Conservation (phyloP, 1,140 invertebrate species). For the Rhopalosiphum padi region DNA sequence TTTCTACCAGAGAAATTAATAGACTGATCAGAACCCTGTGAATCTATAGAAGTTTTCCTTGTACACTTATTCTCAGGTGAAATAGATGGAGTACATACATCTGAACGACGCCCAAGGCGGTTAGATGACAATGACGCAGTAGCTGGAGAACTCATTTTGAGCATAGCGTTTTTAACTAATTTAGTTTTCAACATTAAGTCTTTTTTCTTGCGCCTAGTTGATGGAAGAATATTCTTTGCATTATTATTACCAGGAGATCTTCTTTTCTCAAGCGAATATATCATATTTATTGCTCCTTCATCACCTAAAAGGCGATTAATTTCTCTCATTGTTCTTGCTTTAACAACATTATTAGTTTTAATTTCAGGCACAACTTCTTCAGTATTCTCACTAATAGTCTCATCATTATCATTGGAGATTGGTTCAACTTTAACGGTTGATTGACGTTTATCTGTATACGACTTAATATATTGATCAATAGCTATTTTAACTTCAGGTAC, state of each 20-base stretch:
- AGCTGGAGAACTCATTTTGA: constrained; percentile 63
- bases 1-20: constrained; percentile 42
- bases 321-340: constrained; percentile 67
- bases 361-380: constrained; percentile 7
- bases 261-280: constrained; percentile 76
- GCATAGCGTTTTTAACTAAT: constrained; percentile 68
- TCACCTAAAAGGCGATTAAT: constrained; percentile 80
- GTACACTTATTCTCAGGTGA: constrained; percentile 37
- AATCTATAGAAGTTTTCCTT: constrained; percentile 60
- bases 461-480: constrained; percentile 59
- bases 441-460: constrained; percentile 58
- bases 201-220: constrained; percentile 61
- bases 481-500: constrained; percentile 59
- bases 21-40: constrained; percentile 57
- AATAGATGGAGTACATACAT: constrained; percentile 39
- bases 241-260: constrained; percentile 58
- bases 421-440: constrained; percentile 24
- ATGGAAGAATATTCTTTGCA: constrained; percentile 62
- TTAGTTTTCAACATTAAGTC: constrained; percentile 63
- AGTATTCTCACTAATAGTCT: constrained; percentile 39
- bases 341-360: constrained; percentile 25
- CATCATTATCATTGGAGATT: constrained; percentile 34
- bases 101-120: constrained; percentile 20
- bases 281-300: constrained; percentile 84
- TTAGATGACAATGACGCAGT: constrained; percentile 1